Evolutionary conservation across 2,797 vertebrate species (phyloP).

Genomic region (Clarias fuscus): DNA sequence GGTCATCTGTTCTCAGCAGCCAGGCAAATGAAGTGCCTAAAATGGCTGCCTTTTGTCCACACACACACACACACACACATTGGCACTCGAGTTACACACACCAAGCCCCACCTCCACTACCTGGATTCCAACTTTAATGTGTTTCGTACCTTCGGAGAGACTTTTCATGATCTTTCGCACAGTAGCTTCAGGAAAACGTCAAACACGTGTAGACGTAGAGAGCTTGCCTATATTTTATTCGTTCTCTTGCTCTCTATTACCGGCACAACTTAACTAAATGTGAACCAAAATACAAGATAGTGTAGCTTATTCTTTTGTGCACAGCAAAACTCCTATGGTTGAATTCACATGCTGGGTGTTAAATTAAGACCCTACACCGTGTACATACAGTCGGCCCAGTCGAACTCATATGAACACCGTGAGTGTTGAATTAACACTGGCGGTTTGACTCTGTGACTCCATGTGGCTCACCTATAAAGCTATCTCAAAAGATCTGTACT

Average conservation of each 20-base stretch:
- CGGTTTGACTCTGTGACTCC: not conserved
- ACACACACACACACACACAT: conserved; percentile 33
- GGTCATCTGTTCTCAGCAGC: conserved; percentile 25
- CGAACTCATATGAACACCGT: too few relatives aligned
- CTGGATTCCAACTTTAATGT: conserved; percentile 3
- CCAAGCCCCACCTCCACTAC: conserved; percentile 1
- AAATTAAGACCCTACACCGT: too few relatives aligned
- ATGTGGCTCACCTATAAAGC: not conserved
- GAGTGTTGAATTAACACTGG: too few relatives aligned
- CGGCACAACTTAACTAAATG: not conserved
- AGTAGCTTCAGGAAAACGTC: not conserved
- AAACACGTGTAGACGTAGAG: not conserved
- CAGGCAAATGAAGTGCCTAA: conserved; percentile 30
- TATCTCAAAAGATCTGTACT: too few relatives aligned
- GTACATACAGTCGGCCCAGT: too few relatives aligned
- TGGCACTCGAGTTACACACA: conserved; percentile 48
- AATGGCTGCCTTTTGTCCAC: conserved; percentile 35
- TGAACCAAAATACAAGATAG: not conserved
- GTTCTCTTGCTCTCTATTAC: not conserved
- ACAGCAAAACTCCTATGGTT: too few relatives aligned
- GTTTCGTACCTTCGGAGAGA: conserved; percentile 21
- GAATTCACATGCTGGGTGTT: not conserved
- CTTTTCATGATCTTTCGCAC: not conserved
- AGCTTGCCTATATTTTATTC: not conserved
- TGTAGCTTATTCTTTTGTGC: not conserved